Base-by-base conservation (phyloP, 2,888 invertebrate genomes). In the Synanthedon tipuliformis region DNA sequence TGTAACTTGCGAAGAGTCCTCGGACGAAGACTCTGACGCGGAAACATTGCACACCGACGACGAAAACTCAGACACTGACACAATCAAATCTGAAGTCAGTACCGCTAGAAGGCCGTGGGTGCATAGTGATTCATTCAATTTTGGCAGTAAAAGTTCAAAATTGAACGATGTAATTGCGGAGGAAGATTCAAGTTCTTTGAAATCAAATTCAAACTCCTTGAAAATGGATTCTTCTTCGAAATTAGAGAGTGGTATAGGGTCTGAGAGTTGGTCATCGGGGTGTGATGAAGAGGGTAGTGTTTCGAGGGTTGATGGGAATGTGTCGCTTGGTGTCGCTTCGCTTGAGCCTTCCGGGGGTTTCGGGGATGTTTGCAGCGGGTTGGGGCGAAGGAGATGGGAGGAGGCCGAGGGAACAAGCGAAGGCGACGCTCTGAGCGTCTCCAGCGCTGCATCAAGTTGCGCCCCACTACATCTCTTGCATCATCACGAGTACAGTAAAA, bases 351-450 rank as follows among this genome's bases (percentile, higher is more conserved):
- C 74, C 74, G 80, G 69, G 61, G 59, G 73, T 71, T 75, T 68
- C 72, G 80, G 78, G 81, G 83, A 68, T 85, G 84, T 84, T 86
- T 77, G 83, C 86, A 86, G 86, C 79, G 86, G 86, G 85, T 84
- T 83, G 71, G 85, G 80, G 71, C 78, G 85, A 45, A 78, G 84
- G 65, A 77, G 87, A 56, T 85, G 86, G 85, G 86, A 85, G 65
- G 87, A 87, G 67, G 58, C 73, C 41, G 86, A 86, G 59, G 86
- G 80, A 16, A 74, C 78, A 50, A 85, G 84, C 60, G 87, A 87
- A 54, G 84, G 82, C 11, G 87, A 87, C 59, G 87, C 86, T 56
- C 73, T 86, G 59, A 87, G 87, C 75, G 70, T 87, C 40, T 85
- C 85, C 55, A 86, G 85, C 62, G 85, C 87, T 2, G 81, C 87